Percentiles rank a stretch among this genome's conserved stretches.
Evolutionary conservation across 1,140 invertebrate genomes (phyloP).

Genomic region (Eubasilissa regina): DNA sequence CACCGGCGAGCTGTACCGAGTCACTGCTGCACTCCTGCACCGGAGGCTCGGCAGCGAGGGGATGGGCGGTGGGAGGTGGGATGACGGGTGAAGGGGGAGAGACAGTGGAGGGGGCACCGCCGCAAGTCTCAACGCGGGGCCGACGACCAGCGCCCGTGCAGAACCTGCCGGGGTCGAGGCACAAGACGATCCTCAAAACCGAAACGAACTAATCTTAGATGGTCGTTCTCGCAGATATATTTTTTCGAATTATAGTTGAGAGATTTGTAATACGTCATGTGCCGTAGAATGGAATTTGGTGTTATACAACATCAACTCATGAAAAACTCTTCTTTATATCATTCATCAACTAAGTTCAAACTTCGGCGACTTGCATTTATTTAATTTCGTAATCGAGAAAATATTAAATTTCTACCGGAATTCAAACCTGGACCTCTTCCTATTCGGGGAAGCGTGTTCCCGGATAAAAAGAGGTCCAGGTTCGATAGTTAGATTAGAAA

Average conservation of each 20-base stretch:
- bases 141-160: conserved; percentile 10
- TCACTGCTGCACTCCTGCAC: not conserved
- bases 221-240: too few relatives aligned
- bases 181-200: conserved; percentile 14
- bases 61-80: not conserved
- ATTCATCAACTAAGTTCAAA: too few relatives aligned
- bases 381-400: too few relatives aligned
- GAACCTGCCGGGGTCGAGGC: not conserved
- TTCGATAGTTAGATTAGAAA: too few relatives aligned
- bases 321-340: too few relatives aligned
- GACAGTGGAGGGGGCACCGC: not conserved
- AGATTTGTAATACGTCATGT: not conserved
- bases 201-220: not conserved
- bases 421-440: too few relatives aligned
- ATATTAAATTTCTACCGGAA: too few relatives aligned
- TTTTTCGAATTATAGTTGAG: not conserved
- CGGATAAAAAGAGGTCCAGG: too few relatives aligned
- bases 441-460: too few relatives aligned
- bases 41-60: not conserved
- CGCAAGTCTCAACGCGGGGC: not conserved
- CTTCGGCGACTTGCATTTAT: too few relatives aligned
- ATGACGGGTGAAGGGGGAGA: not conserved
- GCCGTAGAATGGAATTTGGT: not conserved
- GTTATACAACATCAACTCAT: not conserved
- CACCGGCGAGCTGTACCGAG: conserved; percentile 26